Base-by-base conservation (phyloP, 2,113 vertebrate species). In the Ailurus styani region DNA sequence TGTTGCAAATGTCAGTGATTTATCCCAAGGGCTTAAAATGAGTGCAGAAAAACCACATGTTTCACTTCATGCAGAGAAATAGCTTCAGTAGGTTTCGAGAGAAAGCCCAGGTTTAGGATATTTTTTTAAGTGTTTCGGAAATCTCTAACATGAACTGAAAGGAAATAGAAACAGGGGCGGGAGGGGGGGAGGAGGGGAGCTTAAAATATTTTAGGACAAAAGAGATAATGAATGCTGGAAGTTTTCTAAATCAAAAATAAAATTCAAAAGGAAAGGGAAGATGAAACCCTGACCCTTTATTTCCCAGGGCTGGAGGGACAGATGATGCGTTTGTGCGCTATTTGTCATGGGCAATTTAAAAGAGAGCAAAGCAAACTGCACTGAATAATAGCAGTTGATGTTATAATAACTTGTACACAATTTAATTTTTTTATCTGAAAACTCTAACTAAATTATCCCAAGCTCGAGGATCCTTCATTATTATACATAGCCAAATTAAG, bases 1-100 rank as follows among this genome's bases (percentile, higher is more conserved):
- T 97, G 97, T 98, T 98, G 98, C 98, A 98, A 98, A 91, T 98
- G 98, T 98, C 98, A 95, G 73, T 98, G 98, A 99, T 99, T 99
- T 99, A 98, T 98, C 98, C 98, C 98, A 92, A 97, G 98, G 98
- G 98, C 97, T 98, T 98, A 98, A 96, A 98, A 96, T 0, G 95
- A 99, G 96, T 97, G 96, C 95, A 97, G 98, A 98, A 98, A 98
- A 99, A 97, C 98, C 98, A 98, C 98, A 99, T 99, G 98, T 98
- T 99, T 98, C 96, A 98, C 93, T 98, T 98, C 90, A 90, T 96
- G 92, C 97, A 97, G 98, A 98, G 98, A 98, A 98, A 97, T 81
- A 86, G 97, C 97, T 98, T 97, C 87, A 96, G 95, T 55, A 0
- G 94, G 97, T 93, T 98, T 97, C 95, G 95, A 95, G 94, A 97